These are phyloP conservation scores for Amphipoea oculea DNA, from an alignment of 2,888 invertebrate genomes.

Conservation along the genomic window DNA sequence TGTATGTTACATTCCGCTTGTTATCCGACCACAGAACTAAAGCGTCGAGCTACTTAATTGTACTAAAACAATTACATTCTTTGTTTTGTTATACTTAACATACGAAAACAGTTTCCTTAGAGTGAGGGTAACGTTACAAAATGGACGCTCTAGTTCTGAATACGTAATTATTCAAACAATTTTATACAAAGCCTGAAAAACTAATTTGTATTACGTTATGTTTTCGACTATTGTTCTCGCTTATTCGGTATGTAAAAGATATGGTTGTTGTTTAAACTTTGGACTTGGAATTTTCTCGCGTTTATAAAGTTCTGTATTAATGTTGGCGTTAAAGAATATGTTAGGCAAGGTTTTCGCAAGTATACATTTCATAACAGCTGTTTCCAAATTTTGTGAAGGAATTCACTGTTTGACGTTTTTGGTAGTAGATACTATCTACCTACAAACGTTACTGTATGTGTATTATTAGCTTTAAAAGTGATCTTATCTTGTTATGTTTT, in stretches of 20 bases:
- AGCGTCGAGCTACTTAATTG: slow-evolving; percentile 56
- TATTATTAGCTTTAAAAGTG: too few species aligned
- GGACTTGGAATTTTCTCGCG: slow-evolving; percentile 3
- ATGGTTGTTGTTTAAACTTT: slow-evolving; percentile 35
- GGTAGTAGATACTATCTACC: not conserved
- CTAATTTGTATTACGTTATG: slow-evolving; percentile 55
- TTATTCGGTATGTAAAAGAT: slow-evolving; percentile 54
- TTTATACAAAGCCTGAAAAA: slow-evolving; percentile 64
- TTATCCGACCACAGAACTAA: slow-evolving; percentile 54
- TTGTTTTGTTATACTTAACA: slow-evolving; percentile 68
- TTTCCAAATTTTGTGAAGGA: not conserved
- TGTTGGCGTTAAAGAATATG: not conserved
- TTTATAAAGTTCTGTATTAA: slow-evolving; percentile 20
- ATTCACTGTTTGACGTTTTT: not conserved
- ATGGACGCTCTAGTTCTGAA: slow-evolving; percentile 41
- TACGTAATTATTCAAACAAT: slow-evolving; percentile 59
- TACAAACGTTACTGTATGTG: too few species aligned
- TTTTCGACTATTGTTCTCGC: slow-evolving; percentile 55
- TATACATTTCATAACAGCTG: slow-evolving; percentile 8
- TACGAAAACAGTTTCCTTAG: slow-evolving; percentile 68
- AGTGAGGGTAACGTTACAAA: slow-evolving; percentile 57
- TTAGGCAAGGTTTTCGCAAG: slow-evolving; percentile 8
- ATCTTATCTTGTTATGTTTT: not conserved
- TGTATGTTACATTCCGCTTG: slow-evolving; percentile 34
- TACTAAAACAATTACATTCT: slow-evolving; percentile 64